Evolutionary conservation across 2,113 vertebrate genomes (phyloP), one percentile per base, ranked within the genome.

Genomic region (Trematocara zebra): DNA sequence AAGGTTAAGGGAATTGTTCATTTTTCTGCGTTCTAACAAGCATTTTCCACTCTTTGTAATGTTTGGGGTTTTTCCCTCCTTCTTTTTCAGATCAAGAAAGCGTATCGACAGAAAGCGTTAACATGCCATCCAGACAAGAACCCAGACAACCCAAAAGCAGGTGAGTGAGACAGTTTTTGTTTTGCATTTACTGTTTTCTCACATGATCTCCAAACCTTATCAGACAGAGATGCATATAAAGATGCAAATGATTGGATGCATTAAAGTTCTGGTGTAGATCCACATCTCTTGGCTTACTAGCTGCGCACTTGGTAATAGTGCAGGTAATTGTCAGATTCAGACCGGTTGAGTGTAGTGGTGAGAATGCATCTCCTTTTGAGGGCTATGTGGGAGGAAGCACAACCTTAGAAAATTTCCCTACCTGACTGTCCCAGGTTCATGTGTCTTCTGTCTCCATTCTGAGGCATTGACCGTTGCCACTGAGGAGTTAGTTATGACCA

Each of bases 111-210:
- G 95, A 99, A 97, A 92, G 99, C 99, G 2, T 92, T 99, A 83
- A 97, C 96, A 2, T 99, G 98, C 90, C 99, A 99, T 92, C 99
- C 99, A 0, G 99, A 99, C 94, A 99, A 99, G 94, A 98, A 99
- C 91, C 98, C 98, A 0, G 98, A 99, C 91, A 97, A 99, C 87
- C 98, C 99, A 11, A 96, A 96, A 96, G 98, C 98, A 95, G 98
- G 98, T 99, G 81, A 95, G 96, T 20, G 4, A 17, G 26, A 10
- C n/a, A 26, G 28, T 81, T 49, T 15, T 10, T 10, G 72, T 59
- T 6, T 80, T 79, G 78, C 12, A 23, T 53, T 8, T 47, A 31
- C 42, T n/a, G 26, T n/a, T 76, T 74, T 49, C 42, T 72, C 20
- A 26, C n/a, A 4, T 17, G 40, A 69, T 69, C 12, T 18, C 40